A percentile compares a stretch with the other conserved stretches of the same genome.
These are phyloP conservation scores for Napeogenes inachia DNA, from an alignment of 2,888 invertebrate species.

Conservation along the genomic window DNA sequence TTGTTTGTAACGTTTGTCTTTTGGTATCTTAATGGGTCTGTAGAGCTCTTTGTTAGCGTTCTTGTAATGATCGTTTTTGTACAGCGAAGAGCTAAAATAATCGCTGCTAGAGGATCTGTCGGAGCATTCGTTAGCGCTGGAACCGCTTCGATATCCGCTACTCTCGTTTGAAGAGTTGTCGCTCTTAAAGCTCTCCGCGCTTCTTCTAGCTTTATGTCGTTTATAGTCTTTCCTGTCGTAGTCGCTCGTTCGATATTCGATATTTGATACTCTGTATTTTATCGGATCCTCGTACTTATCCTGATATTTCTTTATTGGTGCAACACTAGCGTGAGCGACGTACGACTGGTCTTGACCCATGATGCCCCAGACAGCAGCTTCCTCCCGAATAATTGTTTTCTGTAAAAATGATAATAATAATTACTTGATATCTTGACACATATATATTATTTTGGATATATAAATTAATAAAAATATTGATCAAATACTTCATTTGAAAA, in stretches of 20 bases:
- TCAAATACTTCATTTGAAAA: not conserved
- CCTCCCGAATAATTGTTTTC: slow-evolving; percentile 44
- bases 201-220: slow-evolving; percentile 56
- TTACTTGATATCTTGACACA: not conserved
- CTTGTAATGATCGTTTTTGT: slow-evolving; percentile 73
- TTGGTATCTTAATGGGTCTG: slow-evolving; percentile 71
- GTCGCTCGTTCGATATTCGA: slow-evolving; percentile 49
- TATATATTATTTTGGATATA: not conserved
- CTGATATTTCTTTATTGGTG: slow-evolving; percentile 53
- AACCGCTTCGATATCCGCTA: slow-evolving; percentile 70
- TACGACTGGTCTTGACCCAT: slow-evolving; percentile 74
- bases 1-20: slow-evolving; percentile 69
- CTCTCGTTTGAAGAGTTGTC: slow-evolving; percentile 67
- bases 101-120: slow-evolving; percentile 63
- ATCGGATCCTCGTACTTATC: slow-evolving; percentile 59
- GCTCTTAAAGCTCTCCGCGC: slow-evolving; percentile 67
- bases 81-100: slow-evolving; percentile 67
- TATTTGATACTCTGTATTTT: slow-evolving; percentile 46
- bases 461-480: not conserved
- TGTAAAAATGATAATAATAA: slow-evolving; percentile 41
- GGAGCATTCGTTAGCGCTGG: slow-evolving; percentile 66
- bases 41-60: slow-evolving; percentile 70
- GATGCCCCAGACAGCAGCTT: slow-evolving; percentile 52
- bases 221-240: slow-evolving; percentile 55
- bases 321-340: slow-evolving; percentile 55